Conservation (phyloP, 2,888 invertebrate species). For the Apantesis nais region DNA sequence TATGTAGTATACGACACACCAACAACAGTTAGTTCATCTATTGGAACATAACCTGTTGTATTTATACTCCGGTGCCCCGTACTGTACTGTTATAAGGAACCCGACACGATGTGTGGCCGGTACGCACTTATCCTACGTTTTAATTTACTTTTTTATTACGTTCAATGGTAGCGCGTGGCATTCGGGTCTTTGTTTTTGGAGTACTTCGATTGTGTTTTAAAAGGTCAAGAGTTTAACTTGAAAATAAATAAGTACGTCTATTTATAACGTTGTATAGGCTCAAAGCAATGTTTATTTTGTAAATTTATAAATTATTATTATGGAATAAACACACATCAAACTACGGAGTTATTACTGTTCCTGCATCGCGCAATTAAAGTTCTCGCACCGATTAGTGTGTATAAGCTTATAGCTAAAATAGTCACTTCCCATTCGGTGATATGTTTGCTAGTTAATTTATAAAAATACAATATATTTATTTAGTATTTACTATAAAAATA, state of each 20-base stretch:
- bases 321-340: too few species aligned
- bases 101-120: constrained; percentile 3
- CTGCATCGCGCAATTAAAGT: background rate
- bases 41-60: background rate
- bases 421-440: too few species aligned
- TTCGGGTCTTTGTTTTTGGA: constrained; percentile 19
- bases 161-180: constrained; percentile 21
- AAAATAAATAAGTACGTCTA: constrained; percentile 21
- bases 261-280: background rate
- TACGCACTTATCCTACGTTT: constrained; percentile 30
- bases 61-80: background rate
- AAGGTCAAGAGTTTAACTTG: constrained; percentile 28
- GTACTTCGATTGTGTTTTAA: constrained; percentile 20
- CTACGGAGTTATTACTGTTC: too few species aligned
- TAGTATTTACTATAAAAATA: too few species aligned
- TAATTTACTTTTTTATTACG: constrained; percentile 40
- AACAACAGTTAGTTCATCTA: background rate
- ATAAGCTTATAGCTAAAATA: too few species aligned
- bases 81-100: constrained; percentile 9
- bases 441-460: too few species aligned
- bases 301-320: background rate
- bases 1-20: too few species aligned
- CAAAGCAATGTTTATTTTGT: background rate
- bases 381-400: background rate
- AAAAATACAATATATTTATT: too few species aligned